Conservation (phyloP, 2,888 invertebrate genomes). For the Hirtodrosophila confusa region DNA sequence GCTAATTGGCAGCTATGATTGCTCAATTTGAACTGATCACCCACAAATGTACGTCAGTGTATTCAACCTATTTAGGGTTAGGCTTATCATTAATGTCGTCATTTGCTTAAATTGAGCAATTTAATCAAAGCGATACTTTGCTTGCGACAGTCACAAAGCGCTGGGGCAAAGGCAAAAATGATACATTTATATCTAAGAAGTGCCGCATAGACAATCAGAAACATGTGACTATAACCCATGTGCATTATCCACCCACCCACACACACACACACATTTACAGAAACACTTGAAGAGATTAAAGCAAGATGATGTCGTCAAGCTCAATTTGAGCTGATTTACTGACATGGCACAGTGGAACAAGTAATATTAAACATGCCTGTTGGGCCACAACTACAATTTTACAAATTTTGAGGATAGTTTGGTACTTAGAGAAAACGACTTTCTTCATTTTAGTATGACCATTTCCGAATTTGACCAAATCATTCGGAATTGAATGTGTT, state of each 20-base stretch:
- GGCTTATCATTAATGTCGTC: conserved; percentile 42
- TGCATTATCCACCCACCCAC: conserved; percentile 53
- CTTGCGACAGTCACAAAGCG: conserved; percentile 11
- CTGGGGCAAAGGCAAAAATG: conserved; percentile 2
- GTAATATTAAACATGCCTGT: no score
- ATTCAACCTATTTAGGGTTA: conserved; percentile 45
- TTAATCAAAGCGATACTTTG: conserved; percentile 53
- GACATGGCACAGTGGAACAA: conserved; percentile 52
- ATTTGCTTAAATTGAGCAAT: conserved; percentile 71
- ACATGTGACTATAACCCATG: conserved; percentile 66
- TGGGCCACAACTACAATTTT: no score
- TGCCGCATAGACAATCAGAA: conserved; percentile 51
- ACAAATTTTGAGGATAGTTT: no score
- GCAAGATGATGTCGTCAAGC: conserved; percentile 52
- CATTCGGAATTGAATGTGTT: no score
- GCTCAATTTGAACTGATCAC: background rate
- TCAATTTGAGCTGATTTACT: conserved; percentile 68
- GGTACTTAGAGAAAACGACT: no score
- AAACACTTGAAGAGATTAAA: conserved; percentile 65
- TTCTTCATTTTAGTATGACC: no score
- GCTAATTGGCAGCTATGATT: background rate
- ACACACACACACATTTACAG: conserved; percentile 12
- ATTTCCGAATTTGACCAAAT: no score
- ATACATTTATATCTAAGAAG: conserved; percentile 48
- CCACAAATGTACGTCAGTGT: conserved; percentile 18